Percentiles rank a stretch among this genome's conserved stretches.
Conservation (phyloP, 2,113 vertebrate genomes). For the Tichodroma muraria region DNA sequence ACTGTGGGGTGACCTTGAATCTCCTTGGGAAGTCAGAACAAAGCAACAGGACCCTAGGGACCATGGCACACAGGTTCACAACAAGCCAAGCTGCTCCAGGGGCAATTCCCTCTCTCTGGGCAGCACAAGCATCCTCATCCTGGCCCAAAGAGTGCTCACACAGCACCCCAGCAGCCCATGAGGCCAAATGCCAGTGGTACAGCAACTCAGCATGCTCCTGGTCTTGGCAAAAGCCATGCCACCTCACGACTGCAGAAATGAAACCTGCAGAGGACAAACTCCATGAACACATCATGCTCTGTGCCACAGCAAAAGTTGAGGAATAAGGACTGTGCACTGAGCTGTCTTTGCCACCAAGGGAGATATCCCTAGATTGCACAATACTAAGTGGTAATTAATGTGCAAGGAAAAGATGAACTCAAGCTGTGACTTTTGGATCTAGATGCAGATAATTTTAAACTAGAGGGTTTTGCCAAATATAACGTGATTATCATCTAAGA, state of each 20-base stretch:
- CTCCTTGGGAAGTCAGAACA: constrained; percentile 14
- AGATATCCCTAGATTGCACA: not conserved
- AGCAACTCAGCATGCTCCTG: not conserved
- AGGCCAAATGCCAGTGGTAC: not conserved
- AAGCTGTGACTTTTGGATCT: not conserved
- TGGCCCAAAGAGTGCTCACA: not conserved
- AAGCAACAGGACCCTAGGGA: not conserved
- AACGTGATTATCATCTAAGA: not conserved
- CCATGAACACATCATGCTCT: not conserved
- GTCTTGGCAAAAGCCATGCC: not conserved
- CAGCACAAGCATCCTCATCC: rapidly evolving
- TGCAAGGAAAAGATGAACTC: not conserved
- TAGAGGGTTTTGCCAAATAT: not conserved
- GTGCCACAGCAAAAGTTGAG: not conserved
- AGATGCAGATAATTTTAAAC: not conserved
- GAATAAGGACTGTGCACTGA: not conserved
- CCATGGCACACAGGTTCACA: not conserved
- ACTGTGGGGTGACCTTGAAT: not conserved
- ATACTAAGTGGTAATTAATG: not conserved
- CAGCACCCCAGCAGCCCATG: not conserved
- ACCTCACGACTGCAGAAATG: not conserved
- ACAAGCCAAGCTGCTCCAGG: not conserved
- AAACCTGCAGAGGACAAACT: not conserved
- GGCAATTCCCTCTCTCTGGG: not conserved
- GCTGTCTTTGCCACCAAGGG: not conserved